These are phyloP conservation scores for Mesorhabditis spiculigera DNA, from an alignment of 2,888 invertebrate species.

Conservation along the genomic window DNA sequence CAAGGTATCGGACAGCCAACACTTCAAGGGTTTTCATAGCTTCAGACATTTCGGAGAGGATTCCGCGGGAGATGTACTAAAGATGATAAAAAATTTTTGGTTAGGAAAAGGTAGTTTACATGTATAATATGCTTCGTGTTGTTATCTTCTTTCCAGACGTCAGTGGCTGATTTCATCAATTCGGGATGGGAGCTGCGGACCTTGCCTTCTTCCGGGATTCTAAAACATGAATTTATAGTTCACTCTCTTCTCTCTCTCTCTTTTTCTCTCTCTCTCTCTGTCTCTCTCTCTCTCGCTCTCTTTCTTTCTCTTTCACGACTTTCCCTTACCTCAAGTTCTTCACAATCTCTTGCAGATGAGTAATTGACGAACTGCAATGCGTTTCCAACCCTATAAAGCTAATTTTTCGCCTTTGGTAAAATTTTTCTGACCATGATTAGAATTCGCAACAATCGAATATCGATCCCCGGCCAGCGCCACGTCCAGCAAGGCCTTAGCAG, in stretches of 20 bases:
- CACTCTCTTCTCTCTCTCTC: neutral
- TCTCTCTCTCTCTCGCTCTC: no score
- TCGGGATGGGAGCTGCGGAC: neutral
- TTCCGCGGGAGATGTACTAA: neutral
- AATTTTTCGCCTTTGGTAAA: neutral
- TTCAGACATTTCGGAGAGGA: neutral
- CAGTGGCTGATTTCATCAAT: neutral
- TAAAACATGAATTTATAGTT: neutral
- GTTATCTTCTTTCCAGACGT: neutral
- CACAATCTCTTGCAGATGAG: neutral
- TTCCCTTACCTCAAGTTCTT: neutral
- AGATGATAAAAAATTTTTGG: no score
- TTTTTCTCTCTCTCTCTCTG: no score
- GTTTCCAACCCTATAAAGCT: neutral
- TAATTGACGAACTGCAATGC: neutral
- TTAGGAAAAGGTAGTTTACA: no score
- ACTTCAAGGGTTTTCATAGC: neutral
- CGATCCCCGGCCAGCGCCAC: neutral
- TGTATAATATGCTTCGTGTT: neutral
- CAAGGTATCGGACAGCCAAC: neutral
- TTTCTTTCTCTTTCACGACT: no score
- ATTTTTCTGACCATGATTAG: neutral
- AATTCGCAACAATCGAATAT: neutral
- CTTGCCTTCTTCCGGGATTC: neutral
- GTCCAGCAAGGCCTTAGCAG: neutral